Evolutionary conservation across 1,140 invertebrate species (phyloP).

Genomic region (Planococcus citri): DNA sequence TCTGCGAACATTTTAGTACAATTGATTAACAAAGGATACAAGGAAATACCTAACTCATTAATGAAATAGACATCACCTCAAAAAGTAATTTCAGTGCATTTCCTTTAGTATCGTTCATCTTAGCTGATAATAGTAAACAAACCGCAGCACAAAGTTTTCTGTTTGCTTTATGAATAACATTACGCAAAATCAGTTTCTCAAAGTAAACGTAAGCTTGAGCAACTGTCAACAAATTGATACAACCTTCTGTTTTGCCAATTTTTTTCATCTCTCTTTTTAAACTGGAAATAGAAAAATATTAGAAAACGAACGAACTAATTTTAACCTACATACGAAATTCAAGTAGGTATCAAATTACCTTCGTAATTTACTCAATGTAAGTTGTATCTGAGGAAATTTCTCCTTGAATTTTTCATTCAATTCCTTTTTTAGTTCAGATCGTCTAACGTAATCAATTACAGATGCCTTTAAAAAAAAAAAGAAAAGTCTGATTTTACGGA

Average conservation of each 20-base stretch:
- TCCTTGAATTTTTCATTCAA: conserved; percentile 94
- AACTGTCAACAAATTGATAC: conserved; percentile 75
- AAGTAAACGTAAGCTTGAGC: conserved; percentile 96
- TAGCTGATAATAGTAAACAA: conserved; percentile 83
- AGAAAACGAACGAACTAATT: not conserved
- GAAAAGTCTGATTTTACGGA: conserved; percentile 1
- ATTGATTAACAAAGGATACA: not conserved
- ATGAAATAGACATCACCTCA: conserved; percentile 58
- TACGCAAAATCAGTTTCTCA: conserved; percentile 86
- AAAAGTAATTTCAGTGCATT: conserved; percentile 70
- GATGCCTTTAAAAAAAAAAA: conserved; percentile 49
- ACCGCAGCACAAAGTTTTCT: conserved; percentile 89
- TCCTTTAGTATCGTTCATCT: conserved; percentile 93
- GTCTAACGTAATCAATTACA: conserved; percentile 91
- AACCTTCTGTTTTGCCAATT: conserved; percentile 75
- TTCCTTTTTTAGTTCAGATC: conserved; percentile 93
- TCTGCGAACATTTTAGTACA: conserved; percentile 40
- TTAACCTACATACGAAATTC: not conserved
- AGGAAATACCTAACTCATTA: not conserved
- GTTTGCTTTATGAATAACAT: conserved; percentile 89
- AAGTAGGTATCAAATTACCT: conserved; percentile 45
- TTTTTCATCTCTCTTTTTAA: conserved; percentile 91
- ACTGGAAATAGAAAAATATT: conserved; percentile 38
- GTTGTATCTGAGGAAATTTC: conserved; percentile 86
- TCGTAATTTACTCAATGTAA: conserved; percentile 91